Percentiles rank a stretch among this genome's conserved stretches.
Evolutionary conservation across 2,797 vertebrate genomes (phyloP).

Genomic region (Manis pentadactyla): DNA sequence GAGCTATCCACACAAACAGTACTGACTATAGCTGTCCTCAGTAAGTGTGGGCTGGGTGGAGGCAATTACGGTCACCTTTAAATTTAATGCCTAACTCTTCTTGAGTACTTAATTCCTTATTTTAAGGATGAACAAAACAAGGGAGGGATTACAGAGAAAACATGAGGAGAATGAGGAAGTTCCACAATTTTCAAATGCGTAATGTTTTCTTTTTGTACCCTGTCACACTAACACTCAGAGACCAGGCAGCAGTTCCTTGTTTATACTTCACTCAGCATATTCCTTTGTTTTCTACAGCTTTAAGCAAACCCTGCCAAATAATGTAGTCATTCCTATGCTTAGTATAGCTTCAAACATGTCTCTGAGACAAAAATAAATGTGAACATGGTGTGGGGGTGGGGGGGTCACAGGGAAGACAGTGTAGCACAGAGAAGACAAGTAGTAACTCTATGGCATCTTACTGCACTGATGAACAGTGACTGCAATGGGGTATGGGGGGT

Average conservation of each 20-base stretch:
- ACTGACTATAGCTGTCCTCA: neutral
- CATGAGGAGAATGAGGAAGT: neutral
- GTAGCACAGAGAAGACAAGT: too few species aligned
- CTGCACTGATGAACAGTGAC: too few species aligned
- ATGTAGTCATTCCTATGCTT: neutral
- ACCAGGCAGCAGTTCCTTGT: neutral
- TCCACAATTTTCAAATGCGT: neutral
- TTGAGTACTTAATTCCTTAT: constrained; percentile 1
- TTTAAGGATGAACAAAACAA: neutral
- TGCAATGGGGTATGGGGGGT: too few species aligned
- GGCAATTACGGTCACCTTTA: neutral
- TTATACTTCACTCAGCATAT: neutral
- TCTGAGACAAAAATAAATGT: neutral
- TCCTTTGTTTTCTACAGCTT: neutral
- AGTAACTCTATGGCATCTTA: too few species aligned
- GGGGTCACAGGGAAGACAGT: too few species aligned
- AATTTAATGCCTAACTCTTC: neutral
- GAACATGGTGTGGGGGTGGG: neutral
- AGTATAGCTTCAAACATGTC: neutral
- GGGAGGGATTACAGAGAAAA: neutral
- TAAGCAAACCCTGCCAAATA: neutral
- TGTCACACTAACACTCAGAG: neutral
- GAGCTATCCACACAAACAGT: neutral
- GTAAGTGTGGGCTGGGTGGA: neutral
- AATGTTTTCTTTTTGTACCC: neutral